Evolutionary conservation across 2,113 vertebrate species (phyloP).

Genomic region (Apteryx owenii): DNA sequence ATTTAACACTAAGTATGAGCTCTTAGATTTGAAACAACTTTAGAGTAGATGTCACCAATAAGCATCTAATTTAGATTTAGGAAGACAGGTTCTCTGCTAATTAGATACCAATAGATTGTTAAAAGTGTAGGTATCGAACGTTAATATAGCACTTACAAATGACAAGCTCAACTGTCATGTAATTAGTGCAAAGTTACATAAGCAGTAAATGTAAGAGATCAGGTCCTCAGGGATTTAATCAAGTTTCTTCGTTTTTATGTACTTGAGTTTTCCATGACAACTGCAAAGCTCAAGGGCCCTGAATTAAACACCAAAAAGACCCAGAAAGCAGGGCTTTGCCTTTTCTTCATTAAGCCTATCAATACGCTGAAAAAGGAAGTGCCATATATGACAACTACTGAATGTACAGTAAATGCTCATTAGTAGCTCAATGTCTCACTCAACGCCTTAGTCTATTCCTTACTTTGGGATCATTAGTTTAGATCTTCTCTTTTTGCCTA

Average conservation of each 20-base stretch:
- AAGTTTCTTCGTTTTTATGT: background rate
- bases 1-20: background rate
- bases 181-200: slow-evolving; percentile 25
- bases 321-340: background rate
- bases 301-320: background rate
- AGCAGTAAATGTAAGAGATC: slow-evolving; percentile 14
- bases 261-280: background rate
- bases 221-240: background rate
- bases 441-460: background rate
- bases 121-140: slow-evolving; percentile 13
- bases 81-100: slow-evolving; percentile 5
- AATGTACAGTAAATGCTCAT: background rate
- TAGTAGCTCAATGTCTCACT: background rate
- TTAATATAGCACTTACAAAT: background rate
- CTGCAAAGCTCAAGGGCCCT: background rate
- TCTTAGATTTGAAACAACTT: background rate
- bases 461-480: background rate
- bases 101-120: slow-evolving; percentile 3
- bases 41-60: background rate
- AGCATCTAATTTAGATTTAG: background rate
- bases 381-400: background rate
- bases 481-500: background rate
- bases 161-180: background rate
- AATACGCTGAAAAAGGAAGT: background rate
- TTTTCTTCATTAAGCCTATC: background rate